Base-by-base conservation (phyloP, 2,113 vertebrate genomes). In the Rhynchomys soricoides region DNA sequence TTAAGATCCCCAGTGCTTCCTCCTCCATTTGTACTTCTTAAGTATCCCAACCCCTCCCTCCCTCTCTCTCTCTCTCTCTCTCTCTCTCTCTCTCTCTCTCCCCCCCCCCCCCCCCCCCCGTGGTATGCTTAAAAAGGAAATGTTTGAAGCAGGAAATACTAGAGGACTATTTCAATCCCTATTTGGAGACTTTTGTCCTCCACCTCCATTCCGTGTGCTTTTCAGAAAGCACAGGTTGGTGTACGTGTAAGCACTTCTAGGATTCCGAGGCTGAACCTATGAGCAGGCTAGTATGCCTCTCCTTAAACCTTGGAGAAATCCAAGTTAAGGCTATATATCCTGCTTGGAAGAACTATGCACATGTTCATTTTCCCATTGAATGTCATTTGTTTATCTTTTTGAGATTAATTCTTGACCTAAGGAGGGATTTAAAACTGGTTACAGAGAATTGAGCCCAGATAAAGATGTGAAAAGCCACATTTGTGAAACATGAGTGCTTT, bases 81-180 rank as follows among this genome's bases (percentile, higher is more conserved):
- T 19, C n/a, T 43, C 40, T 48, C 43, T 45, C 59, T 66, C 59
- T 37, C 7, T 45, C 40, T 34, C 57, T 34, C 26, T 37, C 10
- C 48, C 52, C 7, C 11, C 7, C 52, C 22, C 19, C n/a, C 34
- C n/a, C 78, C 57, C 78, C 29, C 62, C 43, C 64, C 59, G 37
- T 79, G 55, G 75, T 83, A 24, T 82, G 43, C 85, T 97, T 92
- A 26, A 91, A 95, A 96, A 86, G 22, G 87, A 62, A 1, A 62
- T 19, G 9, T 81, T 94, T 79, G 52, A 88, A 85, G 50, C 71
- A 62, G 48, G 68, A 93, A 85, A 59, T 62, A 70, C 62, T 55
- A 91, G 66, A 91, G 24, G 43, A 75, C 21, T 59, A 71, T 94
- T 96, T 92, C 77, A 95, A 8, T 82, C 13, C 75, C 62, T 43